Evolutionary conservation across 2,888 invertebrate genomes (phyloP).

Genomic region (Xylota sylvarum): DNA sequence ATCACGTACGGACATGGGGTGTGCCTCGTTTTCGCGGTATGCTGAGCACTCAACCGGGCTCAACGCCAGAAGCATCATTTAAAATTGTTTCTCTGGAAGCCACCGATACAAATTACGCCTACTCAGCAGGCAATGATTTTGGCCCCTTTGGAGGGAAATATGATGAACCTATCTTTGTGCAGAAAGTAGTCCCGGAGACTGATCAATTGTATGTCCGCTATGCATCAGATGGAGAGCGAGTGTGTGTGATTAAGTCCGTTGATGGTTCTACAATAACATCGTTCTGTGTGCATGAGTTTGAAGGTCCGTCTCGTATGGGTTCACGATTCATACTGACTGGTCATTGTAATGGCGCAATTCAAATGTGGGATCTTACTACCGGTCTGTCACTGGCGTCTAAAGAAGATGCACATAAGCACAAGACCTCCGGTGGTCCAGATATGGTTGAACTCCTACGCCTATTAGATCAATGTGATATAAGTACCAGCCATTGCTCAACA

Average conservation of each 20-base stretch:
- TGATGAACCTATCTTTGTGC: constrained; percentile 98
- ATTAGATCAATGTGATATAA: constrained; percentile 97
- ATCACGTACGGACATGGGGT: constrained; percentile 98
- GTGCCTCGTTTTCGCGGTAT: constrained; percentile 98
- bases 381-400: constrained; percentile 91
- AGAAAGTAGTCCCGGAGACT: constrained; percentile 98
- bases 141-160: constrained; percentile 99
- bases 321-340: constrained; percentile 96
- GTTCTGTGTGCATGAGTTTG: constrained; percentile 98
- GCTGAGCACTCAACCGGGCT: constrained; percentile 99
- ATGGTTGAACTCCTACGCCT: constrained; percentile 95
- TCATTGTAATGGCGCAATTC: constrained; percentile 95
- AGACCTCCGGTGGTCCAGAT: constrained; percentile 93
- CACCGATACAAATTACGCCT: constrained; percentile 88
- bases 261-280: constrained; percentile 97
- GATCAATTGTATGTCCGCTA: constrained; percentile 97
- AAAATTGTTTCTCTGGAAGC: constrained; percentile 88
- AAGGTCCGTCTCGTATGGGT: constrained; percentile 97
- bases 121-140: constrained; percentile 88
- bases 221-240: constrained; percentile 97
- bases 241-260: constrained; percentile 97
- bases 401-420: constrained; percentile 90
- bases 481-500: constrained; percentile 91
- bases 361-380: constrained; percentile 99
- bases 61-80: constrained; percentile 98